Conservation (phyloP, 2,797 vertebrate species). For the Botia almorhae region DNA sequence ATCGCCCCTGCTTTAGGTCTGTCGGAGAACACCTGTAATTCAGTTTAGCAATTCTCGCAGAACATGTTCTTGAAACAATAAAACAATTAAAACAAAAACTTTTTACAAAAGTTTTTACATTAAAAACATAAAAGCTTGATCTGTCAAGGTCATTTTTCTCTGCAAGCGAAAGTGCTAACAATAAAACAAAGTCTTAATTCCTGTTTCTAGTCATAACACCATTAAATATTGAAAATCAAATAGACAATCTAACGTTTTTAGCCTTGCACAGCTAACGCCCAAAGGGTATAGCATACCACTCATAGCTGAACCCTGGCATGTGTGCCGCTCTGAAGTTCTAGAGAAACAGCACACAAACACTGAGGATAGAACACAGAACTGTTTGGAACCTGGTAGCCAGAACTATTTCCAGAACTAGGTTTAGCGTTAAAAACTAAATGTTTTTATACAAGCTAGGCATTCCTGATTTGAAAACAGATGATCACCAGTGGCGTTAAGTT, state of each 20-base stretch:
- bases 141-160: background rate
- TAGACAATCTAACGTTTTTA: conserved; percentile 20
- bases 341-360: conserved; percentile 16
- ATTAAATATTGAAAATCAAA: conserved; percentile 9
- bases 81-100: background rate
- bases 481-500: background rate
- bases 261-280: conserved; percentile 51
- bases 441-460: conserved; percentile 48
- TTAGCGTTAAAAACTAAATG: conserved; percentile 50
- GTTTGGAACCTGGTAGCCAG: conserved; percentile 50
- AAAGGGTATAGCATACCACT: conserved; percentile 72
- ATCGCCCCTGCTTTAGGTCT: background rate
- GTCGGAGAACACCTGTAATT: conserved; percentile 13
- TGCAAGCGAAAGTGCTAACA: background rate
- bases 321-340: conserved; percentile 73
- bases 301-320: conserved; percentile 69
- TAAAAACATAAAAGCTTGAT: background rate
- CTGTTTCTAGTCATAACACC: conserved; percentile 10
- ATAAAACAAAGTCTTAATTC: conserved; percentile 16
- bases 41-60: background rate
- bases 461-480: conserved; percentile 23
- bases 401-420: conserved; percentile 63
- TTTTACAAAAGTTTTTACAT: background rate
- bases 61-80: background rate
- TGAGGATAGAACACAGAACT: conserved; percentile 30